Base-by-base conservation (phyloP, 1,140 invertebrate species). In the Conopomorpha cramerella region DNA sequence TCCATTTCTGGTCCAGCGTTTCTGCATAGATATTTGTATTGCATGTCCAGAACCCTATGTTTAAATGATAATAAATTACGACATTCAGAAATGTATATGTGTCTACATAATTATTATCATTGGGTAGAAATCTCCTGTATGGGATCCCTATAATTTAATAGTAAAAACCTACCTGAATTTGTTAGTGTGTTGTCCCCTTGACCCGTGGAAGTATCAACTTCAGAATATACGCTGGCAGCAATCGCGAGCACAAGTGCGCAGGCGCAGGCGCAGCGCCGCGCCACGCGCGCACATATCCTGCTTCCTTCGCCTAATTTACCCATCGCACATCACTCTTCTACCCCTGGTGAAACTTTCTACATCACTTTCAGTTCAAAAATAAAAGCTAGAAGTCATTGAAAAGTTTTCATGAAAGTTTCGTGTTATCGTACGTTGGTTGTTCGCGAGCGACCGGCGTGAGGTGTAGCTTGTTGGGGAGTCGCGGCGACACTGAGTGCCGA, bases 91-190 rank as follows among this genome's bases (percentile, higher is more conserved):
- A n/a, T n/a, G n/a, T n/a, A n/a, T n/a, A n/a, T n/a, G n/a, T n/a
- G n/a, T n/a, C n/a, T n/a, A n/a, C n/a, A n/a, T n/a, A n/a, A n/a
- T n/a, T n/a, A n/a, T n/a, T n/a, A n/a, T n/a, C n/a, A n/a, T n/a
- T n/a, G n/a, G n/a, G n/a, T n/a, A n/a, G n/a, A n/a, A n/a, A n/a
- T n/a, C n/a, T n/a, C n/a, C n/a, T n/a, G n/a, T n/a, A n/a, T n/a
- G n/a, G n/a, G n/a, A n/a, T n/a, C n/a, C 19, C 19, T 23, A 23
- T 23, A 6, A 23, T 10, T 23, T 23, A 23, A 6, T 23, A 23
- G 19, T n/a, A n/a, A n/a, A n/a, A n/a, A n/a, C n/a, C 25, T 61
- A 76, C 71, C 71, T 62, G 71, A 57, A 51, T 76, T 76, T n/a
- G 65, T 68, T 10, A 76, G 52, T 14, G 65, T 64, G 32, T 76